A percentile compares a stretch with the other conserved stretches of the same genome.
phyloP scores from a whole-genome alignment of 1,140 invertebrate species.

The Zaprionus nigranus region DNA sequence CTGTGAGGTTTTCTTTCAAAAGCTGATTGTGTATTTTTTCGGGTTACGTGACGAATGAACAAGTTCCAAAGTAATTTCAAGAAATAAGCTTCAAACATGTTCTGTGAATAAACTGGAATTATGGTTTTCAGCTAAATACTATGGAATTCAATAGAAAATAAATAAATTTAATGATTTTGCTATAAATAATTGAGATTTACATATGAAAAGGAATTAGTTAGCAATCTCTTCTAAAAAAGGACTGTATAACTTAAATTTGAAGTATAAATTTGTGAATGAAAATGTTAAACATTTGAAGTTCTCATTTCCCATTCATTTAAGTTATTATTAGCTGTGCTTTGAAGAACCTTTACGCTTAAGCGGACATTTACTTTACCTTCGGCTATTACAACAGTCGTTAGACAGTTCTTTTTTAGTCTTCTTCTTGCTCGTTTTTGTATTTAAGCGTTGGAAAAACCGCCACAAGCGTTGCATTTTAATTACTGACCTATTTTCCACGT shows the following conservation, averaged over 20 bases:
- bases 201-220: too few species aligned
- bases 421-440: conserved; percentile 3
- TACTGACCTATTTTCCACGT: conserved; percentile 38
- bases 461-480: conserved; percentile 57
- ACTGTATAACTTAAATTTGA: too few species aligned
- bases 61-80: conserved; percentile 20
- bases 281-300: too few species aligned
- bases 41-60: conserved; percentile 44
- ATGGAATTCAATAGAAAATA: not conserved
- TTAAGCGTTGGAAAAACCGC: conserved; percentile 42
- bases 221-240: too few species aligned
- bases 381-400: not conserved
- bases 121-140: too few species aligned
- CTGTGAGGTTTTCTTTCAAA: conserved; percentile 2
- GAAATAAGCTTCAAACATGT: not conserved
- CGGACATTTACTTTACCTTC: not conserved
- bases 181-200: not conserved
- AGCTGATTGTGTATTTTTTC: conserved; percentile 25
- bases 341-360: not conserved
- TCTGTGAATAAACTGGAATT: not conserved
- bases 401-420: conserved; percentile 5
- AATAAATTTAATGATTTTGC: not conserved
- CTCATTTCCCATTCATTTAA: not conserved
- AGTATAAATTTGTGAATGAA: too few species aligned
- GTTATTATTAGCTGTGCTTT: not conserved